Conservation (phyloP, 2,113 vertebrate species). For the Lontra canadensis region DNA sequence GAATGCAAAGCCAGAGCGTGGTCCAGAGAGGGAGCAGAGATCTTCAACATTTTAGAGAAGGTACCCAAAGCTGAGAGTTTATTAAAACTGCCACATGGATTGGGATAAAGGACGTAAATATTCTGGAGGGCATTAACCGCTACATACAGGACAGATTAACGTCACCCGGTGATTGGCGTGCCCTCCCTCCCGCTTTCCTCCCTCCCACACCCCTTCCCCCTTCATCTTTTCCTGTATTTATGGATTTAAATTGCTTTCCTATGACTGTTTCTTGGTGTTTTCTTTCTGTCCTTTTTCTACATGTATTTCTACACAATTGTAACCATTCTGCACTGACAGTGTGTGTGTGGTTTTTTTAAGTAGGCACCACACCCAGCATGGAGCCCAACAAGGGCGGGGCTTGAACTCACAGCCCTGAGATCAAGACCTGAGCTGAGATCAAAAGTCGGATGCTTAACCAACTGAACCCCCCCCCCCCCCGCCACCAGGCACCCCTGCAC, state of each 20-base stretch:
- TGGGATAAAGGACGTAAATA: background rate
- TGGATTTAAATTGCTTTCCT: background rate
- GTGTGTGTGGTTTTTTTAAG: background rate
- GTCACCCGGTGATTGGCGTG: fast-evolving
- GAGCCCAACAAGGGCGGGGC: background rate
- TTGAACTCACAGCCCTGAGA: background rate
- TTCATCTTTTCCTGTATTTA: background rate
- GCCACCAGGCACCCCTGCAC: background rate
- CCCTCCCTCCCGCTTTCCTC: background rate
- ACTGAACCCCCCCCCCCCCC: too few relatives aligned
- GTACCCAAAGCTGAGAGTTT: background rate
- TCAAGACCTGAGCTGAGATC: background rate
- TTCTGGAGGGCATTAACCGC: background rate
- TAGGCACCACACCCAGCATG: background rate
- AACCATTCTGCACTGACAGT: too few relatives aligned
- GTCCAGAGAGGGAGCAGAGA: background rate
- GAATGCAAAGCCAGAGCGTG: background rate
- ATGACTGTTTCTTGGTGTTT: too few relatives aligned
- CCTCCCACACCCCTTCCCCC: fast-evolving
- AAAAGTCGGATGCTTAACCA: background rate
- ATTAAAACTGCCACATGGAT: background rate
- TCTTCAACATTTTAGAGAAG: background rate
- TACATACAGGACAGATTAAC: fast-evolving
- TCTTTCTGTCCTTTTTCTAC: background rate
- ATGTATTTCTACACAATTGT: background rate